Evolutionary conservation across 2,888 invertebrate genomes (phyloP), one percentile per base, ranked within the genome.

Genomic region (Elmis aenea): DNA sequence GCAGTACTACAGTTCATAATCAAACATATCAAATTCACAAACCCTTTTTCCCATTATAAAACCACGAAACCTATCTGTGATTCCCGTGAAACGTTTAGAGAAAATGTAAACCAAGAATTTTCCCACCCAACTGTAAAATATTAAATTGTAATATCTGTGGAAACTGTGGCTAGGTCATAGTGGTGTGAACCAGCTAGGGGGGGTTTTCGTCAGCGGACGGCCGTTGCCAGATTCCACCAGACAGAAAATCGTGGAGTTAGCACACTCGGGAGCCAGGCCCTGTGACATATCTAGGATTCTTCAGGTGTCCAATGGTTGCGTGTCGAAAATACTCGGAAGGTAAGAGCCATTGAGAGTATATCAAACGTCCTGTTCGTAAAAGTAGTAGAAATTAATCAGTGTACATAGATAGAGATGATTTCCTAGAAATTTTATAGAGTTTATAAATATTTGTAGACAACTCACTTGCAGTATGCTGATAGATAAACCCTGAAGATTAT

Each of bases 101-200:
- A n/a, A n/a, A n/a, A n/a, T n/a, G n/a, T n/a, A n/a, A n/a, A n/a
- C n/a, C n/a, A n/a, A n/a, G n/a, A n/a, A n/a, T n/a, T n/a, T n/a
- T n/a, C n/a, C n/a, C n/a, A n/a, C n/a, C n/a, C n/a, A n/a, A n/a
- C n/a, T n/a, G n/a, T n/a, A n/a, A n/a, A n/a, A n/a, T n/a, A n/a
- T n/a, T n/a, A n/a, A n/a, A n/a, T n/a, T 34, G 35, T 45, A 47
- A 52, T 58, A 56, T 58, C 57, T 50, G 51, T 53, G 73, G 74
- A 75, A 73, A 71, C 73, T 76, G 71, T 76, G 75, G 74, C 72
- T 76, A 78, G 79, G 96, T 73, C 96, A 97, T 81, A 95, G 94
- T 77, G 97, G 96, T 69, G 91, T 97, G 71, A 96, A 97, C 81
- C 96, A 97, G 79, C 83, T 97, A 74, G 96, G 96, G 68, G 96